phyloP scores from a whole-genome alignment of 1,140 invertebrate species.

The Leptoteleia sp. region DNA sequence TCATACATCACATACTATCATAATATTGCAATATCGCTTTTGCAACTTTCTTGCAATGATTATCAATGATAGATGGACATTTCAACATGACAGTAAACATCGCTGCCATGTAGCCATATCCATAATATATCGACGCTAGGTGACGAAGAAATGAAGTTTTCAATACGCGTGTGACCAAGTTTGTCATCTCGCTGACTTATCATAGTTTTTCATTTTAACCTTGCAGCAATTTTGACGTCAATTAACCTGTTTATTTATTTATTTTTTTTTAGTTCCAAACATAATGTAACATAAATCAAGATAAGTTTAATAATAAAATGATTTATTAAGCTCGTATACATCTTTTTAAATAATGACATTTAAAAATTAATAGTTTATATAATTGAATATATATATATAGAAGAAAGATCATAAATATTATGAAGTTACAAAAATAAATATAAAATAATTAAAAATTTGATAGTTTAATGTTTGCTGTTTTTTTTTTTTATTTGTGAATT shows the following conservation, averaged over 20 bases:
- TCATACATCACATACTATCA: conserved; percentile 22
- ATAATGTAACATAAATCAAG: no score
- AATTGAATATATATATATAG: no score
- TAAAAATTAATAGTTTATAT: no score
- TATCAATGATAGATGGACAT: conserved; percentile 41
- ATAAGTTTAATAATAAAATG: no score
- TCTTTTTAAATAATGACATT: no score
- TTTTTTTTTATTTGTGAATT: no score
- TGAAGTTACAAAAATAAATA: no score
- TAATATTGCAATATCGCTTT: conserved; percentile 25
- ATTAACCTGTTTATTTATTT: conserved; percentile 15
- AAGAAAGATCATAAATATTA: no score
- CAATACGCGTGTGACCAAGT: conserved; percentile 19
- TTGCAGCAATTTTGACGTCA: conserved; percentile 1
- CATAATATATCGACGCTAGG: conserved; percentile 3
- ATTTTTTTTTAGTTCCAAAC: no score
- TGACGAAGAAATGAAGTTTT: conserved; percentile 30
- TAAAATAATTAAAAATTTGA: no score
- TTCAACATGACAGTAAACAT: conserved; percentile 30
- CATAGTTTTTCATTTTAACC: conserved; percentile 27
- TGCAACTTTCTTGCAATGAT: conserved; percentile 30
- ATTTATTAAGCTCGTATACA: no score
- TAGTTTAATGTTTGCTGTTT: no score
- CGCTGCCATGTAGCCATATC: conserved; percentile 10
- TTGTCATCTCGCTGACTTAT: conserved; percentile 21